Evolutionary conservation across 2,797 vertebrate genomes (phyloP).

Genomic region (Rhynchotus rufescens): DNA sequence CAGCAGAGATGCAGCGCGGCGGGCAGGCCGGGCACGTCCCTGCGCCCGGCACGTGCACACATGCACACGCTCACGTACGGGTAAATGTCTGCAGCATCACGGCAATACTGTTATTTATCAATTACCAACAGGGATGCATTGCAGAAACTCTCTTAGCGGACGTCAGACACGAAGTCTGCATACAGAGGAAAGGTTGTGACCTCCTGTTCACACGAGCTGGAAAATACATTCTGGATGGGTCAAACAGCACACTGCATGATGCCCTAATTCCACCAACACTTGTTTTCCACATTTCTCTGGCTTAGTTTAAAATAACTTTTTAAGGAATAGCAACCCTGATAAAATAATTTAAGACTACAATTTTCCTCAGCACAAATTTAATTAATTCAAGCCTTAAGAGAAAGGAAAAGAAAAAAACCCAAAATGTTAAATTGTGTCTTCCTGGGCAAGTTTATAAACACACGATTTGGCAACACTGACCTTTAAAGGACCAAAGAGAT

Average conservation of each 20-base stretch:
- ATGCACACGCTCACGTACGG: fast-evolving
- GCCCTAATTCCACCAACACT: neutral
- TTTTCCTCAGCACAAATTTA: neutral
- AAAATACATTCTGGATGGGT: neutral
- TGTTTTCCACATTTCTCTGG: neutral
- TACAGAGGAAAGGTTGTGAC: neutral
- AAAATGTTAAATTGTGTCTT: neutral
- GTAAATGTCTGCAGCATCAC: neutral
- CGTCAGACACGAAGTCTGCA: neutral
- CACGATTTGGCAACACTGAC: neutral
- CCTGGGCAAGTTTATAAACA: neutral
- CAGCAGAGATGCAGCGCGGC: fast-evolving
- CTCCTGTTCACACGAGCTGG: neutral
- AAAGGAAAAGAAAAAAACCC: fast-evolving
- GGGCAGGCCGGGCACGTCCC: fast-evolving
- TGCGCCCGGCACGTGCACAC: fast-evolving
- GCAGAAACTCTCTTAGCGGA: neutral
- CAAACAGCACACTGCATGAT: neutral
- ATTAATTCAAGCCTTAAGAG: neutral
- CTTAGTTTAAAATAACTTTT: neutral
- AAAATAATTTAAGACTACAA: neutral
- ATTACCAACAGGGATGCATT: fast-evolving
- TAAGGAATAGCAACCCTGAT: neutral
- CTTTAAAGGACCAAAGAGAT: neutral
- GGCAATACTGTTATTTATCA: fast-evolving